These are phyloP conservation scores for Lepetodrilus schrolli DNA, from an alignment of 2,888 invertebrate species.

Conservation along the genomic window DNA sequence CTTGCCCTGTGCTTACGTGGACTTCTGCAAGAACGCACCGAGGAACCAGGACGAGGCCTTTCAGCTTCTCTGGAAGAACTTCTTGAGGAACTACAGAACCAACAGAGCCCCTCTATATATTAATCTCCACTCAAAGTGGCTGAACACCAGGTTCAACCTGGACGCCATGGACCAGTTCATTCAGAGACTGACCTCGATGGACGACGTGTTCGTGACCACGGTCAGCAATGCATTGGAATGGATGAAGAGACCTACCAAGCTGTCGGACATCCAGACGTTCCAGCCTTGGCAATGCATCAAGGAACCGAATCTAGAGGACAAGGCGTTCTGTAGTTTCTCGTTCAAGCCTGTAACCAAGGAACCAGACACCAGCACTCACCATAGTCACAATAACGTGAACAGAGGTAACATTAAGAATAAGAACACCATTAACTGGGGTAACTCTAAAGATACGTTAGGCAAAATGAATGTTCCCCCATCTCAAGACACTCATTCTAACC, in stretches of 20 bases:
- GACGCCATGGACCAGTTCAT: constrained; percentile 70
- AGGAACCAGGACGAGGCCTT: constrained; percentile 63
- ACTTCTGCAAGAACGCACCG: constrained; percentile 66
- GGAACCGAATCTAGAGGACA: constrained; percentile 37
- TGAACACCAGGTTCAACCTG: constrained; percentile 59
- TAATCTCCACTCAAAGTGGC: constrained; percentile 85
- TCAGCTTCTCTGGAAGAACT: constrained; percentile 83
- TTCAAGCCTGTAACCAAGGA: constrained; percentile 33
- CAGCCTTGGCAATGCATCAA: constrained; percentile 61
- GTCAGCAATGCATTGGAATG: constrained; percentile 63
- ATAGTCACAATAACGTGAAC: constrained; percentile 20
- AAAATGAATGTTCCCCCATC: background rate
- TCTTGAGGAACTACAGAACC: constrained; percentile 82
- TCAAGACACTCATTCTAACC: background rate
- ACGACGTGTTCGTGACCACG: constrained; percentile 67
- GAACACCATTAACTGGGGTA: background rate
- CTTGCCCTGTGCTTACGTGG: constrained; percentile 69
- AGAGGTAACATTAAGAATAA: constrained; percentile 22
- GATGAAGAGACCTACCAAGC: constrained; percentile 61
- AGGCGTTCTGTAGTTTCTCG: constrained; percentile 36
- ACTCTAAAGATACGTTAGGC: background rate
- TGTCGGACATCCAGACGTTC: constrained; percentile 55
- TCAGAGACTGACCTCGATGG: constrained; percentile 55
- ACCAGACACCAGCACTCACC: constrained; percentile 25
- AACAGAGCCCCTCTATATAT: constrained; percentile 87